Evolutionary conservation across 2,797 vertebrate genomes (phyloP), one percentile per base, ranked within the genome.

Genomic region (Orestias chungarensis): DNA sequence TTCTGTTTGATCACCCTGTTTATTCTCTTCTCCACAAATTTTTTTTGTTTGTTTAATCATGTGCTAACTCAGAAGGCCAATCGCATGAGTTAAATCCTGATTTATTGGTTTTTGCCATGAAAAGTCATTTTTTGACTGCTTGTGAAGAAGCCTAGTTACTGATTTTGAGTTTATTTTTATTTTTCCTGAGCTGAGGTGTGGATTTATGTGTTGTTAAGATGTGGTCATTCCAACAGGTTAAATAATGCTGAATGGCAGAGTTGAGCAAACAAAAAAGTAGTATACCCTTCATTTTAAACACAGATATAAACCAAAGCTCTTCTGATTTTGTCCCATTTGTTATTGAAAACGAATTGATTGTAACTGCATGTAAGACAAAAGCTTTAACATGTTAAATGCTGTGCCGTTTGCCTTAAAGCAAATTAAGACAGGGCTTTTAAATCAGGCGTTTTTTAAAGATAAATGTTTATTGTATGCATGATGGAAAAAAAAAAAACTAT

Each of bases 91-190:
- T 75, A 44, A 66, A 59, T 67, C 61, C 81, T 78, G 64, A 86
- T 83, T 86, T 70, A 49, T 82, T 75, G 66, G 64, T 83, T 84
- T n/a, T 44, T 85, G 70, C 66, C 86, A 84, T 77, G 71, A 35
- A 68, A 76, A 71, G 83, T 83, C 75, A 73, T 85, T 70, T 52
- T 46, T 75, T 78, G 65, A 78, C 80, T 84, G 50, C 74, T 76
- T 80, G 75, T 76, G 64, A 79, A 79, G 73, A n/a, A 74, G 57
- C 80, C 71, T 69, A 49, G 72, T 72, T 74, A 52, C 59, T 62
- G 23, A 86, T 81, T 38, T 31, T 73, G 35, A 25, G 71, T 68
- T 68, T 31, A 52, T 85, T 61, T 73, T 73, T 74, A 31, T 71
- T 38, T 43, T 73, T 78, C 42, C 73, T 83, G 73, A 79, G 82